These are phyloP conservation scores for Myotis yumanensis DNA, from an alignment of 2,113 vertebrate genomes.

Conservation along the genomic window DNA sequence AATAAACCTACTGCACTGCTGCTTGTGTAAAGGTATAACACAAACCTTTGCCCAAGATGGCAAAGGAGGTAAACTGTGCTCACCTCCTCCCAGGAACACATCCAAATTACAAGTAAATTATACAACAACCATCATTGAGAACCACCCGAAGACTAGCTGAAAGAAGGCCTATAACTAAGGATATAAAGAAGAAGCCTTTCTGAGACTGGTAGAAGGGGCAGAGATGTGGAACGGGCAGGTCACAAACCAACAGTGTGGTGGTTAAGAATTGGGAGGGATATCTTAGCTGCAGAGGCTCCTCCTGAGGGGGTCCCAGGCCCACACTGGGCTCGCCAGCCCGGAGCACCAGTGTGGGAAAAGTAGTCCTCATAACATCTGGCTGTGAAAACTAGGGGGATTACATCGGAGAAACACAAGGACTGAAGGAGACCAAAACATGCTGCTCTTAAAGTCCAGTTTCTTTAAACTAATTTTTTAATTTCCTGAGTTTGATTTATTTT, in stretches of 20 bases:
- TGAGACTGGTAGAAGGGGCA: background rate
- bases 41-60: background rate
- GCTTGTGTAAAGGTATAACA: background rate
- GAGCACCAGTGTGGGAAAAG: background rate
- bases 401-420: background rate
- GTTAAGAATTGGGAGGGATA: background rate
- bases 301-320: background rate
- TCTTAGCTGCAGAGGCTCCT: background rate
- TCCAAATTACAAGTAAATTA: background rate
- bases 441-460: background rate
- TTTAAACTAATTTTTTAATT: slow-evolving; percentile 30
- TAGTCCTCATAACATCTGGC: background rate
- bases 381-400: background rate
- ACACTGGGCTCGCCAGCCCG: background rate
- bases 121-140: background rate
- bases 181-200: background rate
- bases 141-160: background rate
- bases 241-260: background rate
- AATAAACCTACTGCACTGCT: background rate
- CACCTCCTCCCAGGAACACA: background rate
- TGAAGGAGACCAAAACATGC: background rate
- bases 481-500: background rate
- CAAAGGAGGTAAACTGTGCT: too few species aligned
- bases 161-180: background rate
- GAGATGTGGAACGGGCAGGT: background rate